Evolutionary conservation across 2,113 vertebrate genomes (phyloP).

Genomic region (Microcebus ravelobensis): DNA sequence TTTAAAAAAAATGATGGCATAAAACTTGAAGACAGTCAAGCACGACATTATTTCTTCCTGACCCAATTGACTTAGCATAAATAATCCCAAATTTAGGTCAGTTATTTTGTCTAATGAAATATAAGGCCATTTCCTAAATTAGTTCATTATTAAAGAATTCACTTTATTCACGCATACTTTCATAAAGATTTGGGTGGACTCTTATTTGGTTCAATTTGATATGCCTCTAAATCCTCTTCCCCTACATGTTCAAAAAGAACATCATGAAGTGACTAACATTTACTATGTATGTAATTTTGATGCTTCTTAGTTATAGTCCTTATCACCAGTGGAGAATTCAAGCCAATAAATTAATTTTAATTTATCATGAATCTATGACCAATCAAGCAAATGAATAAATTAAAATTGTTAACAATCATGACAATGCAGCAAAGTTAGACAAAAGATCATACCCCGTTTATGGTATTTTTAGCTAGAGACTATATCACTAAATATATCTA

Average conservation of each 20-base stretch:
- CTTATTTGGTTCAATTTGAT: neutral
- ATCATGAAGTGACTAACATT: neutral
- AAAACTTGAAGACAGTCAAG: neutral
- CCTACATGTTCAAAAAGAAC: neutral
- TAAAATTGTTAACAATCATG: neutral
- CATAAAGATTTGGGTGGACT: neutral
- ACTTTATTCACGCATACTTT: neutral
- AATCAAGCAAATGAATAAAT: neutral
- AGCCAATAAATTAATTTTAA: neutral
- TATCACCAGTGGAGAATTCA: neutral
- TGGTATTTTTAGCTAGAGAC: neutral
- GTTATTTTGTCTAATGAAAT: neutral
- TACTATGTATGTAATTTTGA: neutral
- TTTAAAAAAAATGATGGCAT: neutral
- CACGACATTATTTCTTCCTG: neutral
- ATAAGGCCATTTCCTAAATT: neutral
- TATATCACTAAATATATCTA: neutral
- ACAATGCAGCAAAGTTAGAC: neutral
- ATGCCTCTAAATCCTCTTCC: neutral
- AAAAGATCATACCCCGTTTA: neutral
- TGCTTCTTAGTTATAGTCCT: neutral
- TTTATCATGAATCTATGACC: neutral
- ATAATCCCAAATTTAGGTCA: neutral
- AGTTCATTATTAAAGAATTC: neutral
- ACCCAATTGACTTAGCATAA: neutral